Percentiles rank a stretch among this genome's conserved stretches.
Evolutionary conservation across 2,113 vertebrate genomes (phyloP).

Genomic region (Dicaeum eximium): DNA sequence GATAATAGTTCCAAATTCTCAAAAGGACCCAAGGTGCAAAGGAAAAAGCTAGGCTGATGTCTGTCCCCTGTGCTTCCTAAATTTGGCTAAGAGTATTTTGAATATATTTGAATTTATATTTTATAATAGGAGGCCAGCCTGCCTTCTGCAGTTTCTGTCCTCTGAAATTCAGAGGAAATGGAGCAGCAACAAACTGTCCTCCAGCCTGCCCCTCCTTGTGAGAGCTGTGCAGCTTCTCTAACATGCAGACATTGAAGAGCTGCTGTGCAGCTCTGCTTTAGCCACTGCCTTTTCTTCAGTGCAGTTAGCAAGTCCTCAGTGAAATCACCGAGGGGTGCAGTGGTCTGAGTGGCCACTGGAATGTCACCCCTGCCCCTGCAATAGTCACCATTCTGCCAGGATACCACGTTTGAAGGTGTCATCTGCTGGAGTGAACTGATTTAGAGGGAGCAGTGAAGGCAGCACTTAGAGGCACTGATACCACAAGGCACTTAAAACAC

Average conservation of each 20-base stretch:
- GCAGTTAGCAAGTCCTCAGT: background rate
- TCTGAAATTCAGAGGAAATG: background rate
- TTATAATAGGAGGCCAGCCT: background rate
- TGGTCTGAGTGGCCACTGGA: background rate
- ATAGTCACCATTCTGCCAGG: background rate
- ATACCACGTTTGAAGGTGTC: rapidly evolving
- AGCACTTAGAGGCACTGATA: background rate
- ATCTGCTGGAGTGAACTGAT: background rate
- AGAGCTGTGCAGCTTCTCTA: background rate
- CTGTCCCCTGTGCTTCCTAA: background rate
- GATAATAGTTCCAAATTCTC: background rate
- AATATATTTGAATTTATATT: too few species aligned
- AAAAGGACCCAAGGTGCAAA: background rate
- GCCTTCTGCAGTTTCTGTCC: background rate
- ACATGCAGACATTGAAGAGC: background rate
- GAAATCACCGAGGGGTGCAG: background rate
- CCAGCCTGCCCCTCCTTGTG: background rate
- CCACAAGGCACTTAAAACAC: background rate
- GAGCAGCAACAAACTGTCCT: background rate
- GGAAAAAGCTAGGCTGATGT: background rate
- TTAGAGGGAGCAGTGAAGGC: background rate
- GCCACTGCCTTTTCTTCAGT: background rate
- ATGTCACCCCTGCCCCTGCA: background rate
- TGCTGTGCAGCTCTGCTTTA: background rate
- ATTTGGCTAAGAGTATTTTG: background rate